Evolutionary conservation across 2,797 vertebrate genomes (phyloP).

Genomic region (Sebastes ruberrimus): DNA sequence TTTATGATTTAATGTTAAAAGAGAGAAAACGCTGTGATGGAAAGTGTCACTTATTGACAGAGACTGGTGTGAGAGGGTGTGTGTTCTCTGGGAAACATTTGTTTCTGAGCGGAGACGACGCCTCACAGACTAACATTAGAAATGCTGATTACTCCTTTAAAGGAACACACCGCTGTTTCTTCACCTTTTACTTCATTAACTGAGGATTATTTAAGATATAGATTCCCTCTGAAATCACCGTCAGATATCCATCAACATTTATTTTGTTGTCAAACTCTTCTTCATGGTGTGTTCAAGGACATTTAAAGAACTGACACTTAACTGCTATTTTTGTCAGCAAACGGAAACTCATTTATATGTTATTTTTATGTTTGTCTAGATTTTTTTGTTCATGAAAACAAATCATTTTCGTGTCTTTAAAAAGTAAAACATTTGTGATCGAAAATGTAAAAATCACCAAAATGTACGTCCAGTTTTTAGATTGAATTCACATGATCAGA

Average conservation of each 20-base stretch:
- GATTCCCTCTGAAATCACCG: neutral
- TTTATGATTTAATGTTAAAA: slow-evolving; percentile 50
- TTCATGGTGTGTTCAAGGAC: slow-evolving; percentile 22
- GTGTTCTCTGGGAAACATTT: neutral
- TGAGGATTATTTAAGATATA: neutral
- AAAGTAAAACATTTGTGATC: neutral
- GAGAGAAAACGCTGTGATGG: slow-evolving; percentile 32
- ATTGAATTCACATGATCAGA: neutral
- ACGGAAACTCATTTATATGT: neutral
- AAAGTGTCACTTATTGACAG: slow-evolving; percentile 55
- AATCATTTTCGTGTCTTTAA: neutral
- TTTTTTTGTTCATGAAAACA: neutral
- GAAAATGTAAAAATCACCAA: neutral
- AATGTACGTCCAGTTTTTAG: neutral
- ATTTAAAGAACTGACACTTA: neutral
- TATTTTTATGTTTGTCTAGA: neutral
- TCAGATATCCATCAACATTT: neutral
- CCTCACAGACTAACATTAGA: slow-evolving; percentile 10
- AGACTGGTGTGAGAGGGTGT: slow-evolving; percentile 2
- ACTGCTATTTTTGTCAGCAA: neutral
- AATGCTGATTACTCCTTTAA: slow-evolving; percentile 5
- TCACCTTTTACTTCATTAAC: neutral
- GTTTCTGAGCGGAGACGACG: slow-evolving; percentile 3
- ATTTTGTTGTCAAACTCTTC: neutral
- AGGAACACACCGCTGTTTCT: neutral